A percentile compares a stretch with the other conserved stretches of the same genome.
Conservation (phyloP, 2,113 vertebrate species). For the Hystrix brachyura region DNA sequence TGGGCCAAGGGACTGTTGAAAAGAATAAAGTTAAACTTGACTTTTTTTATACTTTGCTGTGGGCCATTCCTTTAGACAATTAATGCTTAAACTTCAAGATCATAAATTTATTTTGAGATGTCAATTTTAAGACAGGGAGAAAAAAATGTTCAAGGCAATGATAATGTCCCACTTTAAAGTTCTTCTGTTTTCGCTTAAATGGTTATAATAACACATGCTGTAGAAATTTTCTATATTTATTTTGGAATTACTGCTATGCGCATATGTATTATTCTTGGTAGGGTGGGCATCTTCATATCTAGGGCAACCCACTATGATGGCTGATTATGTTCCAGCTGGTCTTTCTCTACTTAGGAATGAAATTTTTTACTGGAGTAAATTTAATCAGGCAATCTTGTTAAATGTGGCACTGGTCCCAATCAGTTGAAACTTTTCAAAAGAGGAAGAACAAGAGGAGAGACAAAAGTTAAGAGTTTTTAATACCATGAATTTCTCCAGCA, state of each 20-base stretch:
- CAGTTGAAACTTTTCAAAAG: constrained; percentile 77
- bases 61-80: constrained; percentile 62
- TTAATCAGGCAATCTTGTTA: constrained; percentile 85
- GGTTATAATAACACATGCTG: constrained; percentile 85
- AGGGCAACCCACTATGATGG: constrained; percentile 84
- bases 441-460: constrained; percentile 72
- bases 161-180: constrained; percentile 84
- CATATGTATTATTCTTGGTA: constrained; percentile 85
- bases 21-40: constrained; percentile 51
- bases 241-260: constrained; percentile 84
- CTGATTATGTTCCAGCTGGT: constrained; percentile 86
- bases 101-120: constrained; percentile 78
- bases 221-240: constrained; percentile 83
- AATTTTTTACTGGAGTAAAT: constrained; percentile 83
- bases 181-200: constrained; percentile 80
- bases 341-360: constrained; percentile 84
- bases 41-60: constrained; percentile 40
- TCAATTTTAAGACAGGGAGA: constrained; percentile 75
- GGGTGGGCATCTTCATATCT: constrained; percentile 84
- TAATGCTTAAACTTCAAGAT: constrained; percentile 62
- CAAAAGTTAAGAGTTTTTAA: constrained; percentile 69
- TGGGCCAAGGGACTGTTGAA: not conserved
- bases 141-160: constrained; percentile 77
- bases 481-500: not conserved
- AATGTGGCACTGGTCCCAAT: constrained; percentile 82